These are phyloP conservation scores for Nymphalis c-album DNA, from an alignment of 2,888 invertebrate genomes.

Conservation along the genomic window DNA sequence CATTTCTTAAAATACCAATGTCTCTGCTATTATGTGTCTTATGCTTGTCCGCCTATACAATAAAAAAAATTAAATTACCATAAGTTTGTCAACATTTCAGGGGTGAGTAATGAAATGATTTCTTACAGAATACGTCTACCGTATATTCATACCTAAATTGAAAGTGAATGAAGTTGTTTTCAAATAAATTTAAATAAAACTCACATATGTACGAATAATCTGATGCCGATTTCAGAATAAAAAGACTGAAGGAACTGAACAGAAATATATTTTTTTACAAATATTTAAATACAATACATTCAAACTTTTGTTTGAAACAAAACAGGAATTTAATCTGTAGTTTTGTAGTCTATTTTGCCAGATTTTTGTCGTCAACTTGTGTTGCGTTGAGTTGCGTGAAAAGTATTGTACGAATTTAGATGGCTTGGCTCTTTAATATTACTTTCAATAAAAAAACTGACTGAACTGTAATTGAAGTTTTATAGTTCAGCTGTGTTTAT, in stretches of 20 bases:
- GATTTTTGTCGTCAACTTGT: background rate
- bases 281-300: background rate
- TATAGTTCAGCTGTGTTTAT: too few species aligned
- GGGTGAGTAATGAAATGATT: too few species aligned
- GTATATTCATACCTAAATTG: too few species aligned
- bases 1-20: too few species aligned
- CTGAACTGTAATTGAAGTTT: too few species aligned
- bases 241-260: background rate
- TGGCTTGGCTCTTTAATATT: background rate
- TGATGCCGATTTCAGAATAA: background rate
- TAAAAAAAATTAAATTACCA: too few species aligned
- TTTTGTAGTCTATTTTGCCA: slow-evolving; percentile 2
- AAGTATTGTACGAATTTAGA: background rate
- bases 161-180: too few species aligned
- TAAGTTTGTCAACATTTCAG: too few species aligned
- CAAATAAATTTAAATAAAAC: background rate
- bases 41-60: too few species aligned
- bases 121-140: too few species aligned
- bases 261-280: background rate
- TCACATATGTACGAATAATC: background rate
- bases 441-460: background rate
- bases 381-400: background rate
- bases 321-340: background rate
- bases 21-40: too few species aligned
- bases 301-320: background rate